Evolutionary conservation across 2,797 vertebrate genomes (phyloP).

Genomic region (Linurgus olivaceus): DNA sequence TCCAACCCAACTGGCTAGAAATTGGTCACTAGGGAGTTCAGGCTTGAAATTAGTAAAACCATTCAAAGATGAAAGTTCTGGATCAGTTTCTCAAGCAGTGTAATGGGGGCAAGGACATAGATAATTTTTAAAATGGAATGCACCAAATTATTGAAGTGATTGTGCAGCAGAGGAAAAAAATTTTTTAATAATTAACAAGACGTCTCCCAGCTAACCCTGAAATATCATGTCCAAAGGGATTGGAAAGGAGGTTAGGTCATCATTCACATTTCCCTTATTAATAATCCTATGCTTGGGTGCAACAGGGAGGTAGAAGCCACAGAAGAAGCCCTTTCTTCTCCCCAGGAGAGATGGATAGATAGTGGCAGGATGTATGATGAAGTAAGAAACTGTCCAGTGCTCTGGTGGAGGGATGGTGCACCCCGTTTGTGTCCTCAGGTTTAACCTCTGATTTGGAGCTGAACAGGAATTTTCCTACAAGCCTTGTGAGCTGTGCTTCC

Average conservation of each 20-base stretch:
- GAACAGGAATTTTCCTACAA: background rate
- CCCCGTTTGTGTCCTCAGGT: background rate
- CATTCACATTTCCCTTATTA: background rate
- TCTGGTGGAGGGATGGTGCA: background rate
- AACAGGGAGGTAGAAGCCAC: background rate
- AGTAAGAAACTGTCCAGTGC: background rate
- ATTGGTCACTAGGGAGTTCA: background rate
- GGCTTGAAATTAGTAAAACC: background rate
- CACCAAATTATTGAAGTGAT: background rate
- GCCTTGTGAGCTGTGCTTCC: background rate
- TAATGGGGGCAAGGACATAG: background rate
- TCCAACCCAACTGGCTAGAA: background rate
- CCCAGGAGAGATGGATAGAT: accelerated
- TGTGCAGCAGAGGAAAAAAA: background rate
- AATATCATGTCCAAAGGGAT: background rate
- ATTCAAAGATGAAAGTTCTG: background rate
- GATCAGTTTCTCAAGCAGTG: background rate
- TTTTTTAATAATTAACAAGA: background rate
- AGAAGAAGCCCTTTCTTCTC: background rate
- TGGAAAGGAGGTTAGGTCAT: background rate
- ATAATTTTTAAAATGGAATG: background rate
- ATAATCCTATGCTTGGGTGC: accelerated
- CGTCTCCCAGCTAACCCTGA: background rate
- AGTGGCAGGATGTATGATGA: background rate
- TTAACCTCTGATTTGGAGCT: background rate